Conservation (phyloP, 2,888 invertebrate species). For the Lasioglossum pauxillum region DNA sequence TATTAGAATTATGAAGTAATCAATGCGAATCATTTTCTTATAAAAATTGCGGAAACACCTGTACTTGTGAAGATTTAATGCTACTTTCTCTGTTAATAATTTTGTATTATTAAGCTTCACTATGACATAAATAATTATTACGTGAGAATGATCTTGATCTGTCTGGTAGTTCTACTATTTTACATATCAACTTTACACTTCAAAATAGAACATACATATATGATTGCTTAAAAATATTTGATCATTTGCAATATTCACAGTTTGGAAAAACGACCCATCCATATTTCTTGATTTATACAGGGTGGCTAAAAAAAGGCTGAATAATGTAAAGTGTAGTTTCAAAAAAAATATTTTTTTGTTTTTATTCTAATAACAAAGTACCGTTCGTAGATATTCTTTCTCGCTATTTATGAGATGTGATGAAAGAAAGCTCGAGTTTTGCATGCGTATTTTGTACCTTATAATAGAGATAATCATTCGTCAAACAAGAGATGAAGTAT, state of each 20-base stretch:
- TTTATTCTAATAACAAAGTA: not conserved
- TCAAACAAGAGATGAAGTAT: not conserved
- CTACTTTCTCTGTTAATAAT: not conserved
- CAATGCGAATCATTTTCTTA: not conserved
- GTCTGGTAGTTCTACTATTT: too few species aligned
- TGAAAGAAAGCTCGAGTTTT: not conserved
- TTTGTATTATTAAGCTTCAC: not conserved
- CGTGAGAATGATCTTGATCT: not conserved
- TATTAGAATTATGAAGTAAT: not conserved
- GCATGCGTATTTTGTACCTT: not conserved
- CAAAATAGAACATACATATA: not conserved
- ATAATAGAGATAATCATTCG: not conserved
- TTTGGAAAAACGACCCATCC: not conserved
- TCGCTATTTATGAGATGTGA: not conserved
- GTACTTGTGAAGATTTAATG: not conserved
- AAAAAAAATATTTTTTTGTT: not conserved
- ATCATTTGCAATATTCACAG: not conserved
- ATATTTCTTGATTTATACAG: not conserved
- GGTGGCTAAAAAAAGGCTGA: too few species aligned
- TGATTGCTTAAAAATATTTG: not conserved
- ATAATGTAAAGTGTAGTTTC: not conserved
- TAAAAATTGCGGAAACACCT: not conserved
- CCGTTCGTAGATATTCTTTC: not conserved
- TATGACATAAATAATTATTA: not conserved
- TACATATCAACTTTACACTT: too few species aligned